Evolutionary conservation across 1,140 invertebrate species (phyloP).

Genomic region (Adoxophyes honmai): DNA sequence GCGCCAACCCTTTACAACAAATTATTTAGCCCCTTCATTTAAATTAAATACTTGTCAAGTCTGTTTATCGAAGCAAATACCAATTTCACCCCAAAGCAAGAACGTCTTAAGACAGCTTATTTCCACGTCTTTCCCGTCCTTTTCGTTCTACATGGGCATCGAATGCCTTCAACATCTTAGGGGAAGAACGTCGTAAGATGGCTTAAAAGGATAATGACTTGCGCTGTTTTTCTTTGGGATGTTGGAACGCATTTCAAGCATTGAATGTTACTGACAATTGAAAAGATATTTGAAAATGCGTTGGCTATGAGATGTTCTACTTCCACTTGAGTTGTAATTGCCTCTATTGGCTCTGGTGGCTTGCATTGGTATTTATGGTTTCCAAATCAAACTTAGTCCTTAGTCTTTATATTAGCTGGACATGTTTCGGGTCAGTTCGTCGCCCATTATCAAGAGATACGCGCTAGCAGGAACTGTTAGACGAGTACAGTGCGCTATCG

Average conservation of each 20-base stretch:
- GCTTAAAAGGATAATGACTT: not conserved
- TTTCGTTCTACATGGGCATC: not conserved
- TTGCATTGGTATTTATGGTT: too few relatives aligned
- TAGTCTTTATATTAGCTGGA: too few relatives aligned
- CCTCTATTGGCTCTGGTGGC: too few relatives aligned
- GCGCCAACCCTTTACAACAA: not conserved
- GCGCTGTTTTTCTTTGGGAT: not conserved
- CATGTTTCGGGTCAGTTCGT: too few relatives aligned
- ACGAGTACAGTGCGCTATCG: too few relatives aligned
- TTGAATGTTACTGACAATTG: constrained; percentile 1
- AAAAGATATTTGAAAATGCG: not conserved
- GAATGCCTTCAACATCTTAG: not conserved
- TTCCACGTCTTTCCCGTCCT: not conserved
- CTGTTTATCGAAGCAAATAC: constrained; percentile 18
- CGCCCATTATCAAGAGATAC: too few relatives aligned
- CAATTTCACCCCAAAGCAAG: not conserved
- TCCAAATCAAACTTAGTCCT: too few relatives aligned
- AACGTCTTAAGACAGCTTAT: not conserved
- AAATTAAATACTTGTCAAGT: constrained; percentile 18
- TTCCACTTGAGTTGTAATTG: too few relatives aligned
- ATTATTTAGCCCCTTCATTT: constrained; percentile 17
- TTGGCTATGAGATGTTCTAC: not conserved
- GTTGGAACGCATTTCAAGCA: not conserved
- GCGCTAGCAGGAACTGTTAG: too few relatives aligned
- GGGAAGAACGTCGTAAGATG: not conserved